Percentiles rank a stretch among this genome's conserved stretches.
Conservation (phyloP, 2,888 invertebrate species). For the Panorpa germanica region DNA sequence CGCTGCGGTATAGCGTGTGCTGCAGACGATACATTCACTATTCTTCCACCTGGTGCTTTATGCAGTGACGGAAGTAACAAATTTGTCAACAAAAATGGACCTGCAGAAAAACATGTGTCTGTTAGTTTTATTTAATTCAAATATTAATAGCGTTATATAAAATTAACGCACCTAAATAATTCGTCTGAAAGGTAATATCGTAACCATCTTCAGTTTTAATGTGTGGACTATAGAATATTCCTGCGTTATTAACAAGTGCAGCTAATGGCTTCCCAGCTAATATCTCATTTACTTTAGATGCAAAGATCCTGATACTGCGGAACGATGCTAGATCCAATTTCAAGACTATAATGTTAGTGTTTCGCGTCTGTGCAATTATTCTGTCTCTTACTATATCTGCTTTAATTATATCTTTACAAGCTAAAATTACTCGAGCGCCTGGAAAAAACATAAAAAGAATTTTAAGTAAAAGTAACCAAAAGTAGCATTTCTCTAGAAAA, state of each 20-base stretch:
- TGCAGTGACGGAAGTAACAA: constrained; percentile 24
- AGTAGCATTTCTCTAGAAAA: neutral
- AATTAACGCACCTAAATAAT: constrained; percentile 28
- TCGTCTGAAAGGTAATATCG: constrained; percentile 32
- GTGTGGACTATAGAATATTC: constrained; percentile 29
- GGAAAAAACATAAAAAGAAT: constrained; percentile 11
- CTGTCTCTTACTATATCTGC: constrained; percentile 24
- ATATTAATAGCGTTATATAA: constrained; percentile 1
- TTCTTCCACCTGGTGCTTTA: constrained; percentile 22
- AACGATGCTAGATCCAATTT: constrained; percentile 22
- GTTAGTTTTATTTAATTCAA: too few species aligned
- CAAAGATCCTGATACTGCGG: constrained; percentile 20
- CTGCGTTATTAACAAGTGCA: constrained; percentile 32
- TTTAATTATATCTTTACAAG: constrained; percentile 28
- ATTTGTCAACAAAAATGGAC: constrained; percentile 26
- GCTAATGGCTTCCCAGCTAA: constrained; percentile 19
- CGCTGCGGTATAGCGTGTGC: constrained; percentile 17
- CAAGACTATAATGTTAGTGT: constrained; percentile 18
- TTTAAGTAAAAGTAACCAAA: neutral
- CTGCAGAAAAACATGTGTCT: too few species aligned
- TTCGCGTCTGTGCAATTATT: constrained; percentile 18
- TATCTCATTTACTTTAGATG: constrained; percentile 18
- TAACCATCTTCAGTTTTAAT: constrained; percentile 27
- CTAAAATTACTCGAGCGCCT: constrained; percentile 31
- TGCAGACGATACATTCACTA: constrained; percentile 27